Evolutionary conservation across 2,113 vertebrate species (phyloP), one percentile per base, ranked within the genome.

Genomic region (Chunga burmeisteri): DNA sequence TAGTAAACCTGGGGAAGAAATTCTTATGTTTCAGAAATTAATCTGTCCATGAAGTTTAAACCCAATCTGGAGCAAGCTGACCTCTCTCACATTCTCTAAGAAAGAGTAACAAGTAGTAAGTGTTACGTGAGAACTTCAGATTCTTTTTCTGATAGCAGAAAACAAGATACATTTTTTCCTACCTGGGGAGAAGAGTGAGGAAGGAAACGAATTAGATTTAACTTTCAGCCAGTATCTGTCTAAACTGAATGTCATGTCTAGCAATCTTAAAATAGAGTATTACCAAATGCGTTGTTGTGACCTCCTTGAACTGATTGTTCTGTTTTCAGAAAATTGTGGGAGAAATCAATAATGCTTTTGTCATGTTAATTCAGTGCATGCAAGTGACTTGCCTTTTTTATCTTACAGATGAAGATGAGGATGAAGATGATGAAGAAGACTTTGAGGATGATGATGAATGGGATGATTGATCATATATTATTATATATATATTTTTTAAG

Each of bases 401-500:
- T 89, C 52, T 90, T 78, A 11, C 96, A 99, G 99, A 99, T 97
- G 99, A 99, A 98, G 99, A 99, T 97, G 99, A 99, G 87, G 99
- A 99, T 97, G 99, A 99, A 72, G 99, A 99, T 0, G 99, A 99
- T 4, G 99, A 99, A 21, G 99, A 99, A 98, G 99, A 99, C 97
- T 99, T 99, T 97, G 99, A 99, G 85, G 99, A 99, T 40, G 99
- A 99, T n/a, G 99, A 99, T 7, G 99, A 99, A 98, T 99, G 99
- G 99, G 99, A 99, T 75, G 99, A 99, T 98, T 99, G 99, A 99
- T 94, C 95, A 96, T 96, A 96, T 98, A 97, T 96, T 97, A 98
- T 98, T 97, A 97, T 98, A 98, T 98, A 98, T 98, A 98, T 98
- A 65, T 98, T 98, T 98, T 98, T 98, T 98, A 98, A 98, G 98